Conservation (phyloP, 1,140 invertebrate genomes). For the Cydia splendana region DNA sequence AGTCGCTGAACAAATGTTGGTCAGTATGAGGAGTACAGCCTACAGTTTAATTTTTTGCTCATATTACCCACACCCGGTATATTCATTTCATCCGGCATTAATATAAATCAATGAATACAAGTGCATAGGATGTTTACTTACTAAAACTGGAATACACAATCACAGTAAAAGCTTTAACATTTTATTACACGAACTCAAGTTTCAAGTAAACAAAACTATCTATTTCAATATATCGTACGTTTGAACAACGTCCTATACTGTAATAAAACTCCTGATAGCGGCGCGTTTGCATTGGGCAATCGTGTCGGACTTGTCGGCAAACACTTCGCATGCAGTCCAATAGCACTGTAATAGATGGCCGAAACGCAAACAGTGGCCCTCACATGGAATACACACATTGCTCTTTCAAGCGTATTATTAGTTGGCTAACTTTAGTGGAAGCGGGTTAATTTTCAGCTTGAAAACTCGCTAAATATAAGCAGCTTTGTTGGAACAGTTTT, state of each 20-base stretch:
- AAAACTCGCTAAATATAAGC: constrained; percentile 11
- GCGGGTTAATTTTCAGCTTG: constrained; percentile 12
- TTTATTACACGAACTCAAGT: neutral
- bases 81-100: no score
- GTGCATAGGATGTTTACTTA: neutral
- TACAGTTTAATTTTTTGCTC: no score
- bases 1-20: no score
- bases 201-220: constrained; percentile 11
- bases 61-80: no score
- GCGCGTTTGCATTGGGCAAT: constrained; percentile 1
- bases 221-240: neutral
- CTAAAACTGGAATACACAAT: neutral
- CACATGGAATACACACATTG: constrained; percentile 1
- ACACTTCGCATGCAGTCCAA: constrained; percentile 16
- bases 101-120: no score
- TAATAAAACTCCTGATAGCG: constrained; percentile 15
- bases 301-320: constrained; percentile 6
- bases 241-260: neutral
- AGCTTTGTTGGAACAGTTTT: constrained; percentile 16
- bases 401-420: constrained; percentile 17
- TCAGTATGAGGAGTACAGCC: no score
- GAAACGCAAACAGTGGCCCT: neutral
- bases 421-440: neutral
- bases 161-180: neutral
- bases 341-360: neutral